phyloP scores from a whole-genome alignment of 2,888 invertebrate species.

The Clunio marinus region DNA sequence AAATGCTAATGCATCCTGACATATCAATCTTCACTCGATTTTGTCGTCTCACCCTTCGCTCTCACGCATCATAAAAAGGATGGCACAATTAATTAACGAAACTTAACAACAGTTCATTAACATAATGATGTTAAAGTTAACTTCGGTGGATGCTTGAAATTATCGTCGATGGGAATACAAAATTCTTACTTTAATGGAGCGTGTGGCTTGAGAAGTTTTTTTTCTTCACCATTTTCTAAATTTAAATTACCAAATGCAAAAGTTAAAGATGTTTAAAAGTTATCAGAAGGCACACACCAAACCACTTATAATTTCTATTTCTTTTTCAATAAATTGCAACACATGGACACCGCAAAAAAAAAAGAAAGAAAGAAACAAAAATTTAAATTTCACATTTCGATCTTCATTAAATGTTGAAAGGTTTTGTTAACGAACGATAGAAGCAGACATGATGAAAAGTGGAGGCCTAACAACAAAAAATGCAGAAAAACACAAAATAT shows the following conservation, averaged over 20 bases:
- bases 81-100: conserved; percentile 32
- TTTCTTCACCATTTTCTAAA: no score
- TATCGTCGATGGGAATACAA: conserved; percentile 12
- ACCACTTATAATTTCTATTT: conserved; percentile 14
- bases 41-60: neutral
- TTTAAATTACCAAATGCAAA: neutral
- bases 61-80: neutral
- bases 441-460: no score
- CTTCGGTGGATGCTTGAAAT: neutral
- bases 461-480: no score
- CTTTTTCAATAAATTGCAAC: conserved; percentile 10
- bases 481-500: no score
- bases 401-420: conserved; percentile 14
- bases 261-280: neutral
- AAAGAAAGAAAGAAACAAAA: conserved; percentile 7
- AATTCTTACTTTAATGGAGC: neutral
- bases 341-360: conserved; percentile 33
- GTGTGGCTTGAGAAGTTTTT: no score
- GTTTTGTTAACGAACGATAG: neutral
- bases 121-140: conserved; percentile 19
- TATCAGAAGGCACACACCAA: conserved; percentile 19
- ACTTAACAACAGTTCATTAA: conserved; percentile 29
- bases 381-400: conserved; percentile 16
- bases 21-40: conserved; percentile 1
- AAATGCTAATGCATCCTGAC: conserved; percentile 23